These are phyloP conservation scores for Melangyna quadrimaculata DNA, from an alignment of 2,888 invertebrate genomes.

Conservation along the genomic window DNA sequence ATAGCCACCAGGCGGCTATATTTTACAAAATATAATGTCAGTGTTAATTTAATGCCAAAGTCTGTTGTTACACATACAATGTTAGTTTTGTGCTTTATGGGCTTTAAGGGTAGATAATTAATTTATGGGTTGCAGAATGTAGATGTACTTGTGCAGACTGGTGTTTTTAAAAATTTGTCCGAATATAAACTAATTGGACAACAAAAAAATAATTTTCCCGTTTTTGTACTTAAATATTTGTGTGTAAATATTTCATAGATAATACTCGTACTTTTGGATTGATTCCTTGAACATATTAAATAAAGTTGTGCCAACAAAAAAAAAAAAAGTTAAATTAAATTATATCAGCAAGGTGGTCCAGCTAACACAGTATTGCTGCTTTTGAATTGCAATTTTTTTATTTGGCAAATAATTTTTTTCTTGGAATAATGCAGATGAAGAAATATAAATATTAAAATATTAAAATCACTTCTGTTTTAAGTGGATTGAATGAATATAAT, in stretches of 20 bases:
- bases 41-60: conserved; percentile 25
- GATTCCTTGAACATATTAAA: background rate
- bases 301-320: background rate
- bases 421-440: too few species aligned
- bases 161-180: background rate
- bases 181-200: background rate
- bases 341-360: too few species aligned
- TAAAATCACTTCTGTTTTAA: too few species aligned
- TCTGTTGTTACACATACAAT: background rate
- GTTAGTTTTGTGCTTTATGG: conserved; percentile 14
- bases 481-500: too few species aligned
- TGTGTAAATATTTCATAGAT: background rate
- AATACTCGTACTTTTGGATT: too few species aligned
- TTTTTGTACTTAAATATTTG: background rate
- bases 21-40: conserved; percentile 15
- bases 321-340: too few species aligned
- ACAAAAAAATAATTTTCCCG: background rate
- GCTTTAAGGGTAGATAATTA: background rate
- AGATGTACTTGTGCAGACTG: background rate
- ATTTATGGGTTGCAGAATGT: background rate
- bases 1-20: conserved; percentile 39
- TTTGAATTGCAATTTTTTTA: too few species aligned
- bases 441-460: too few species aligned
- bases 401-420: too few species aligned
- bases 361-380: too few species aligned